These are phyloP conservation scores for Anoplophora glabripennis DNA, from an alignment of 1,140 invertebrate species.

Conservation along the genomic window DNA sequence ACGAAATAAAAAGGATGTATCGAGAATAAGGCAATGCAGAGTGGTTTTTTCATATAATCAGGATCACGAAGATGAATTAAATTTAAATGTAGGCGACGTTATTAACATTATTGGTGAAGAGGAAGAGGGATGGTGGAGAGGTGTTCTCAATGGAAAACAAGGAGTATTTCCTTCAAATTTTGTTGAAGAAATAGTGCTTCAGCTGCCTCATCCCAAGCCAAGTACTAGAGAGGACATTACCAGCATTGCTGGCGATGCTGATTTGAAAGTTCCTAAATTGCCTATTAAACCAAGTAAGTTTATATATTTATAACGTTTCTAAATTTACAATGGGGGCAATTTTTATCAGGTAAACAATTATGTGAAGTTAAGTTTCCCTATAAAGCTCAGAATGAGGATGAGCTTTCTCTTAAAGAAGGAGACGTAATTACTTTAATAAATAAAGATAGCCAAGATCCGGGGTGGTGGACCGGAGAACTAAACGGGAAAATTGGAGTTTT, in stretches of 20 bases:
- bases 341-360: slow-evolving; percentile 46
- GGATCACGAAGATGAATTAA: slow-evolving; percentile 87
- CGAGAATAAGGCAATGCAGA: slow-evolving; percentile 62
- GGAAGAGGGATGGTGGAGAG: slow-evolving; percentile 89
- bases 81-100: slow-evolving; percentile 79
- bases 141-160: slow-evolving; percentile 67
- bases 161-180: slow-evolving; percentile 95
- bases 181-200: slow-evolving; percentile 64
- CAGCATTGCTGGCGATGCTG: slow-evolving; percentile 32
- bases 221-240: slow-evolving; percentile 32
- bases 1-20: slow-evolving; percentile 34
- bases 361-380: slow-evolving; percentile 90
- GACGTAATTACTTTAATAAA: slow-evolving; percentile 86
- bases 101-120: slow-evolving; percentile 87
- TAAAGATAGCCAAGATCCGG: slow-evolving; percentile 86
- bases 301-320: too few species aligned
- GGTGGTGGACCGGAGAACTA: slow-evolving; percentile 96
- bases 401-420: slow-evolving; percentile 83
- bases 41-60: slow-evolving; percentile 90
- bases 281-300: slow-evolving; percentile 61
- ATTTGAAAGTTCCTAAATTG: slow-evolving; percentile 45
- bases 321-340: background rate
- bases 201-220: slow-evolving; percentile 20
- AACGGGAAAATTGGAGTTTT: slow-evolving; percentile 88
- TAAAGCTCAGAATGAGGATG: slow-evolving; percentile 88